These are phyloP conservation scores for Gymnocephalus cernua DNA, from an alignment of 2,113 vertebrate species.

Conservation along the genomic window DNA sequence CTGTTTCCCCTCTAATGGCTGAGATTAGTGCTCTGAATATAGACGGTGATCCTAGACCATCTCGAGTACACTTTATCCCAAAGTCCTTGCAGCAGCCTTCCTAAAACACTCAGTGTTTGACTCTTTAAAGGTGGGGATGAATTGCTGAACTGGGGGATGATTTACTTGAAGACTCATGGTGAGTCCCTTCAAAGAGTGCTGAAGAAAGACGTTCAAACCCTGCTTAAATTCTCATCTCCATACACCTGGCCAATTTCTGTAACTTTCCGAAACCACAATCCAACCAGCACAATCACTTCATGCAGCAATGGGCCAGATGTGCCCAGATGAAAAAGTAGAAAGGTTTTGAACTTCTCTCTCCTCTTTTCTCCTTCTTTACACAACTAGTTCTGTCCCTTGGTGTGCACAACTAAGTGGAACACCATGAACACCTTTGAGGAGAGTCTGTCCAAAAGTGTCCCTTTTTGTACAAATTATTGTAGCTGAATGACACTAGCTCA, in stretches of 20 bases:
- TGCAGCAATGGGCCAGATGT: background rate
- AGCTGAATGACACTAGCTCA: background rate
- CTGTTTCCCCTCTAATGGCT: slow-evolving; percentile 70
- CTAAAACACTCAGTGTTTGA: slow-evolving; percentile 16
- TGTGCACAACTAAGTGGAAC: background rate
- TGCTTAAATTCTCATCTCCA: background rate
- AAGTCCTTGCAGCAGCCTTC: slow-evolving; percentile 62
- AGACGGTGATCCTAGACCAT: slow-evolving; percentile 69
- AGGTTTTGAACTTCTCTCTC: background rate
- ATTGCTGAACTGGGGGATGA: background rate
- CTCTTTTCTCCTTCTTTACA: background rate
- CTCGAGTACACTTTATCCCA: slow-evolving; percentile 75
- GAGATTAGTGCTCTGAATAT: slow-evolving; percentile 80
- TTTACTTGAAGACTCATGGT: background rate
- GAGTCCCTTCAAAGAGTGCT: background rate
- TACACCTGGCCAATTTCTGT: too few species aligned
- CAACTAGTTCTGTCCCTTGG: background rate
- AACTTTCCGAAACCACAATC: background rate
- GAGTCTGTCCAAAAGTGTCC: background rate
- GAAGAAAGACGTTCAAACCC: background rate
- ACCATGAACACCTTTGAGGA: background rate
- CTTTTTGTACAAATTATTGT: too few species aligned
- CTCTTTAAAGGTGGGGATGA: background rate
- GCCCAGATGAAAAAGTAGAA: background rate
- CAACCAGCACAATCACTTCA: background rate